phyloP scores from a whole-genome alignment of 2,888 invertebrate species.

The Nomada hirtipes region DNA sequence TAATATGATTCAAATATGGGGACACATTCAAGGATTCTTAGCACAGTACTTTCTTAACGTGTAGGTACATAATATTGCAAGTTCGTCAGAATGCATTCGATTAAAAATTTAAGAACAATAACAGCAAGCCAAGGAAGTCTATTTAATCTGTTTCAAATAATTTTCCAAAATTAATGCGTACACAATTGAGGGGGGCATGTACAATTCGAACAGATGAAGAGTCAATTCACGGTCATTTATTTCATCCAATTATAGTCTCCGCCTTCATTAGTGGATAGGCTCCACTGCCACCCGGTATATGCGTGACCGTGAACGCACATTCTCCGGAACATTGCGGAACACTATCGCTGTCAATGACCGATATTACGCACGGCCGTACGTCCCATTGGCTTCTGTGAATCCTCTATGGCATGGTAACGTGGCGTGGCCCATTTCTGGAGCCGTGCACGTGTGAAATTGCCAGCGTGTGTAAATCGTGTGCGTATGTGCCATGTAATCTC shows the following conservation, averaged over 20 bases:
- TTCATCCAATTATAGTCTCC: slow-evolving; percentile 34
- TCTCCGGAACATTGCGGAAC: slow-evolving; percentile 76
- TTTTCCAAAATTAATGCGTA: no score
- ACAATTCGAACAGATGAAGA: slow-evolving; percentile 4
- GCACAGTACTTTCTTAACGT: no score
- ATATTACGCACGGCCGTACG: slow-evolving; percentile 77
- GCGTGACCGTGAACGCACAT: slow-evolving; percentile 78
- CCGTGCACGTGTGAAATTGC: slow-evolving; percentile 75
- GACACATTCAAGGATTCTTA: no score
- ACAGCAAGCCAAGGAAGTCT: no score
- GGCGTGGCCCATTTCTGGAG: slow-evolving; percentile 71
- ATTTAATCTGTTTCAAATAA: no score
- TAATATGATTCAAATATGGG: no score
- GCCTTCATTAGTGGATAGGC: slow-evolving; percentile 61
- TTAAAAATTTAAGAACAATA: no score
- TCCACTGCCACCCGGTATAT: slow-evolving; percentile 68
- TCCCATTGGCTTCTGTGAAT: slow-evolving; percentile 69
- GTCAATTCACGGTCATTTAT: slow-evolving; percentile 32
- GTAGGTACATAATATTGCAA: no score
- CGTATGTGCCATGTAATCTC: slow-evolving; percentile 38
- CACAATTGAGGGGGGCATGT: no score
- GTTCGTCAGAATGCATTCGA: no score
- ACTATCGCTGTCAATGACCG: slow-evolving; percentile 81
- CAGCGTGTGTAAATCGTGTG: slow-evolving; percentile 63
- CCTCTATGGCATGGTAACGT: slow-evolving; percentile 75